These are phyloP conservation scores for Drosophila hamatofila DNA, from an alignment of 2,888 invertebrate genomes.

Conservation along the genomic window DNA sequence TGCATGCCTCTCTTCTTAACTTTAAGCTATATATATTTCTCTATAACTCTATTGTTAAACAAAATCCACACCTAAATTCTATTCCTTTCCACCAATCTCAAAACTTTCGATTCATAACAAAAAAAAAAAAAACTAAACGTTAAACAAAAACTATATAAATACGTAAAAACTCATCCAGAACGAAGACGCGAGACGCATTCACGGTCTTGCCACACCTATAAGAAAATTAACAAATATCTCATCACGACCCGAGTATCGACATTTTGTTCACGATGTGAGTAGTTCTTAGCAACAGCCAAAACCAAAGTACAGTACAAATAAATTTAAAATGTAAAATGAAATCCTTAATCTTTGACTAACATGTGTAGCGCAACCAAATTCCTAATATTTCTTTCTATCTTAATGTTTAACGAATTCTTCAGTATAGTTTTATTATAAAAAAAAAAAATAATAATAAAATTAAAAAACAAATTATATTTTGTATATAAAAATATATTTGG, in stretches of 20 bases:
- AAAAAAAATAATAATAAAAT: neutral
- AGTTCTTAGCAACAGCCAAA: constrained; percentile 76
- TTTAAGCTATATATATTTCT: constrained; percentile 42
- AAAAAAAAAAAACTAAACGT: constrained; percentile 24
- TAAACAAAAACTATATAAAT: constrained; percentile 55
- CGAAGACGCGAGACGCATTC: constrained; percentile 85
- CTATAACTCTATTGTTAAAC: constrained; percentile 28
- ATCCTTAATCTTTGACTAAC: constrained; percentile 36
- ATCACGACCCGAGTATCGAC: constrained; percentile 86
- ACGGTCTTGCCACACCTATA: constrained; percentile 86
- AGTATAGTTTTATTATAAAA: neutral
- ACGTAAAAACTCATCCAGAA: constrained; percentile 84
- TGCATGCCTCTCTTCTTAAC: constrained; percentile 50
- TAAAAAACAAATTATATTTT: neutral
- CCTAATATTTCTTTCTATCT: constrained; percentile 9
- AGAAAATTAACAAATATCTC: constrained; percentile 86
- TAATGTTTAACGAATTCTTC: constrained; percentile 13
- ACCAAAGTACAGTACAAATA: constrained; percentile 24
- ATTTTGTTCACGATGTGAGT: constrained; percentile 86
- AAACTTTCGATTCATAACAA: constrained; percentile 45
- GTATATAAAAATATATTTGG: constrained; percentile 4
- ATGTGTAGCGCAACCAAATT: constrained; percentile 48
- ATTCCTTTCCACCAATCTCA: constrained; percentile 74
- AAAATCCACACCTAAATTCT: constrained; percentile 72
- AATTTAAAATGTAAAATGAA: constrained; percentile 3